phyloP scores from a whole-genome alignment of 1,140 invertebrate species.

The Periplaneta americana region DNA sequence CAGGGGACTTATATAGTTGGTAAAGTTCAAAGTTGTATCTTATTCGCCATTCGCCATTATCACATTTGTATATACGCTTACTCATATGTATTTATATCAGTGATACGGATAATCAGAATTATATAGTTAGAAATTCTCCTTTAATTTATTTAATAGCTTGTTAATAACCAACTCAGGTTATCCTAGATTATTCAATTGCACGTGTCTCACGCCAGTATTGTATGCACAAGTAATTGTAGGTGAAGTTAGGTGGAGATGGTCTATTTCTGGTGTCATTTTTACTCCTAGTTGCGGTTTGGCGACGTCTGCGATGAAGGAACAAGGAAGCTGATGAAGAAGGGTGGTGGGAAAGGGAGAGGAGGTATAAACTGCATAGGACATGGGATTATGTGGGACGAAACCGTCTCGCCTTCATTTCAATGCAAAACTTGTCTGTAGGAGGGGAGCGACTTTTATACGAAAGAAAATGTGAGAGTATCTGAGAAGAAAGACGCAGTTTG shows the following conservation, averaged over 20 bases:
- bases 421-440: not conserved
- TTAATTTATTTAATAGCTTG: too few relatives aligned
- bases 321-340: not conserved
- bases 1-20: too few relatives aligned
- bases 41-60: too few relatives aligned
- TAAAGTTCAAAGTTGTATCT: too few relatives aligned
- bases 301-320: not conserved
- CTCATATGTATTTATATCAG: too few relatives aligned
- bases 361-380: not conserved
- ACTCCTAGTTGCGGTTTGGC: not conserved
- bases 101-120: too few relatives aligned
- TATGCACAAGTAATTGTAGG: too few relatives aligned
- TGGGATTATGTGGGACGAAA: not conserved
- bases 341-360: not conserved
- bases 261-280: not conserved
- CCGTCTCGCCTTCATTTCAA: not conserved
- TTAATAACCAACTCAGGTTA: too few relatives aligned
- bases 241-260: not conserved
- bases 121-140: too few relatives aligned
- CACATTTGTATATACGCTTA: too few relatives aligned
- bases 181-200: too few relatives aligned
- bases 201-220: too few relatives aligned
- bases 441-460: not conserved
- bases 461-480: not conserved
- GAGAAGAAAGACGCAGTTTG: slow-evolving; percentile 13